Conservation (phyloP, 1,140 invertebrate genomes). For the Cotesia glomerata region DNA sequence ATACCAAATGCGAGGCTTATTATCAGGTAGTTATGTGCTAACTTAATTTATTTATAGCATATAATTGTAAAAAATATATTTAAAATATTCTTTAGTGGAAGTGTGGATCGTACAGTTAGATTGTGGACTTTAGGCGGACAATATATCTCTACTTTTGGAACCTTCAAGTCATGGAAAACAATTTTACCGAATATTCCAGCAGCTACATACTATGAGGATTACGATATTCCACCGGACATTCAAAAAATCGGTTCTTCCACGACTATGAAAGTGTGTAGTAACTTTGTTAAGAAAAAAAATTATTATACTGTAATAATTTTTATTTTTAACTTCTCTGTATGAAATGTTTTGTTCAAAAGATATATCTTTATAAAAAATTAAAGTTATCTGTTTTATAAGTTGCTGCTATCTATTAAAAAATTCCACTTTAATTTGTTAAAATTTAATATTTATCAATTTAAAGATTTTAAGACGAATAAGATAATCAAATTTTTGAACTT, state of each 20-base stretch:
- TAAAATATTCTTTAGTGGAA: slow-evolving; percentile 64
- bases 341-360: too few species aligned
- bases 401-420: too few species aligned
- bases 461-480: too few species aligned
- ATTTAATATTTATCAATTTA: too few species aligned
- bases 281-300: too few species aligned
- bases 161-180: slow-evolving; percentile 66
- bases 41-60: background rate
- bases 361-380: too few species aligned
- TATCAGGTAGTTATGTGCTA: slow-evolving; percentile 61
- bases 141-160: slow-evolving; percentile 74
- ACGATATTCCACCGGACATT: slow-evolving; percentile 70
- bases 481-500: too few species aligned
- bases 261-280: slow-evolving; percentile 60
- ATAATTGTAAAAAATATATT: slow-evolving; percentile 8
- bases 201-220: slow-evolving; percentile 49
- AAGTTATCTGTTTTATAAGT: too few species aligned
- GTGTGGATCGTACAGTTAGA: slow-evolving; percentile 73
- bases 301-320: too few species aligned
- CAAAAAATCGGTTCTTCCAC: slow-evolving; percentile 70
- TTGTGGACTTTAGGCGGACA: slow-evolving; percentile 73
- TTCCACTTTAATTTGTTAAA: too few species aligned
- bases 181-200: slow-evolving; percentile 59
- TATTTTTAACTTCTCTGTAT: too few species aligned
- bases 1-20: slow-evolving; percentile 62